Evolutionary conservation across 2,888 invertebrate genomes (phyloP).

Genomic region (Aphelenchoides bicaudatus): DNA sequence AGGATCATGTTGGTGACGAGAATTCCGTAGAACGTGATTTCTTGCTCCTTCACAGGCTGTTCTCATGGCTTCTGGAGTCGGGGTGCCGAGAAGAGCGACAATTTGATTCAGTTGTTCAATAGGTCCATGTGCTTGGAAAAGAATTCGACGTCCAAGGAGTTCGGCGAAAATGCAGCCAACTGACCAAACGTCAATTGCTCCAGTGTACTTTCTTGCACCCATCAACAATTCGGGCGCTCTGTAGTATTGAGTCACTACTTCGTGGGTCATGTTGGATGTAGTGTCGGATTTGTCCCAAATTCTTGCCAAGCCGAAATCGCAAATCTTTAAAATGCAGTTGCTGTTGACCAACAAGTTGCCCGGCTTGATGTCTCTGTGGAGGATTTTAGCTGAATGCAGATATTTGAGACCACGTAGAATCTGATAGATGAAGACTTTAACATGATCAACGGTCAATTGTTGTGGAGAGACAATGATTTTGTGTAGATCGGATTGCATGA

Average conservation of each 20-base stretch:
- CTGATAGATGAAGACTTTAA: constrained; percentile 99
- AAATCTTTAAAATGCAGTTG: constrained; percentile 97
- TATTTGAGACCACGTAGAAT: constrained; percentile 96
- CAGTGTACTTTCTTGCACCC: constrained; percentile 87
- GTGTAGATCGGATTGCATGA: constrained; percentile 98
- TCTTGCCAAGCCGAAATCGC: constrained; percentile 96
- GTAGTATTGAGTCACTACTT: constrained; percentile 99
- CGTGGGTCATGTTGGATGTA: constrained; percentile 97
- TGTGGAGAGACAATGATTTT: constrained; percentile 99
- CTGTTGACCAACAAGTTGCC: constrained; percentile 97
- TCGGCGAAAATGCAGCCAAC: constrained; percentile 99
- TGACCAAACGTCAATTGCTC: constrained; percentile 96
- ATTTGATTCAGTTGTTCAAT: constrained; percentile 96
- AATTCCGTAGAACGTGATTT: constrained; percentile 82
- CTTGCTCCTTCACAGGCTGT: constrained; percentile 93
- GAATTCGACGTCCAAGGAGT: constrained; percentile 84
- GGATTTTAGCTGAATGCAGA: constrained; percentile 92
- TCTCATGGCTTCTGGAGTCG: constrained; percentile 88
- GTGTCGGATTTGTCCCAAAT: constrained; percentile 90
- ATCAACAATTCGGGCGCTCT: constrained; percentile 96
- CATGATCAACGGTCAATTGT: constrained; percentile 95
- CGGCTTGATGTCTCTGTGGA: constrained; percentile 98
- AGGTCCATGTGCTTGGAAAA: constrained; percentile 96
- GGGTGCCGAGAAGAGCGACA: constrained; percentile 92
- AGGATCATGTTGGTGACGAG: constrained; percentile 73